Evolutionary conservation across 1,140 invertebrate species (phyloP).

Genomic region (Armadillidium nasatum): DNA sequence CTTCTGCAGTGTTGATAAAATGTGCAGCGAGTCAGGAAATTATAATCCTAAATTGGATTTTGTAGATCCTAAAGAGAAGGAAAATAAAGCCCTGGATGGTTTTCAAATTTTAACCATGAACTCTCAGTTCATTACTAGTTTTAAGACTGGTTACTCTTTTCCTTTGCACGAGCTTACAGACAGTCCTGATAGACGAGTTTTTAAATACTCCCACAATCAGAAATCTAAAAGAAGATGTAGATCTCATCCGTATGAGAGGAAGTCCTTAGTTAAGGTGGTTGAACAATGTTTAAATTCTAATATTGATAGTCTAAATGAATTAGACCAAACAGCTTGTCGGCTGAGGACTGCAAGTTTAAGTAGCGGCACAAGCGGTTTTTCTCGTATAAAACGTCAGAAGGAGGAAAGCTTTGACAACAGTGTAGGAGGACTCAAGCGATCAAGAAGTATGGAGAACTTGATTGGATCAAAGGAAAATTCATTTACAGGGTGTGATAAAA

Average conservation of each 20-base stretch:
- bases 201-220: not conserved
- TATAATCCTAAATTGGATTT: not conserved
- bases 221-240: not conserved
- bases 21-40: no score
- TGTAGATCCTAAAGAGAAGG: not conserved
- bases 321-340: not conserved
- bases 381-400: not conserved
- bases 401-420: not conserved
- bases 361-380: not conserved
- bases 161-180: not conserved
- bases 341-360: not conserved
- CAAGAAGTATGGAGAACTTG: not conserved
- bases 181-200: not conserved
- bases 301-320: not conserved
- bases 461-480: not conserved
- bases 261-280: not conserved
- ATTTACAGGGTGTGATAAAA: not conserved
- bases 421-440: not conserved
- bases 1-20: not conserved
- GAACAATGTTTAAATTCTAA: not conserved
- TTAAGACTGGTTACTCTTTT: not conserved
- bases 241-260: not conserved
- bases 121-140: conserved; percentile 7
- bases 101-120: not conserved
- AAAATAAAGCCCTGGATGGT: not conserved